Conservation (phyloP, 2,113 vertebrate genomes). For the Nothobranchius kuhntae region DNA sequence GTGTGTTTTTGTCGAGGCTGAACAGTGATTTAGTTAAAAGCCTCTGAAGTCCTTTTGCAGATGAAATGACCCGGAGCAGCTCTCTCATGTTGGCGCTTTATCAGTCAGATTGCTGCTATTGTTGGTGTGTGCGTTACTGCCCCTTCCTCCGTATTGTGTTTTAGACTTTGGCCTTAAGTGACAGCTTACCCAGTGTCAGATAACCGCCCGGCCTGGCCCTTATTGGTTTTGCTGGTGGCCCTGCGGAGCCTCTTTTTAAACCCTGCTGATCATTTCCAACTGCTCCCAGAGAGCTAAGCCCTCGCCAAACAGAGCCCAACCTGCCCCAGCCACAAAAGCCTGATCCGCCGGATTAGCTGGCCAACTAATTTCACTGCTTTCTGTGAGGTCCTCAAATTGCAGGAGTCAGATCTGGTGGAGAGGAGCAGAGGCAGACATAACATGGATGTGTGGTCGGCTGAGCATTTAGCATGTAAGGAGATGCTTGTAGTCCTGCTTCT, state of each 20-base stretch:
- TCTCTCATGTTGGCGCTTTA: constrained; percentile 56
- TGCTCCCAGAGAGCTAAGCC: constrained; percentile 78
- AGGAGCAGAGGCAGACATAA: constrained; percentile 70
- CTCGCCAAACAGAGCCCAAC: constrained; percentile 81
- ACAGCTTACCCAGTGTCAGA: constrained; percentile 74
- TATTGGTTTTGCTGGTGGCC: constrained; percentile 75
- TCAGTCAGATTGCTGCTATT: constrained; percentile 64
- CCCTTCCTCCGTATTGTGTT: constrained; percentile 65
- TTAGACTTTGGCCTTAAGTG: constrained; percentile 68
- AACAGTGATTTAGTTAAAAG: constrained; percentile 36
- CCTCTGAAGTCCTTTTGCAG: background rate
- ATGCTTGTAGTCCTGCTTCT: constrained; percentile 17
- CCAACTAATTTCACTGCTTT: constrained; percentile 81
- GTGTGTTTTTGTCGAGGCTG: background rate
- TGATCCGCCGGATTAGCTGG: constrained; percentile 80
- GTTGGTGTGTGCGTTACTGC: constrained; percentile 45
- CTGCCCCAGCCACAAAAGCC: constrained; percentile 78
- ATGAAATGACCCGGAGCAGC: constrained; percentile 25
- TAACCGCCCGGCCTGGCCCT: constrained; percentile 67
- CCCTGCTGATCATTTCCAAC: constrained; percentile 76
- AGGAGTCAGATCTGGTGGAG: constrained; percentile 59
- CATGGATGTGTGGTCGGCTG: constrained; percentile 62
- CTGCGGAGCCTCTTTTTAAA: constrained; percentile 74
- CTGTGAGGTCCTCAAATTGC: constrained; percentile 83
- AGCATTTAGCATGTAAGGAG: constrained; percentile 24